Percentiles rank a stretch among this genome's conserved stretches.
These are phyloP conservation scores for Melanotaenia nigrans DNA, from an alignment of 2,797 vertebrate genomes.

Conservation along the genomic window DNA sequence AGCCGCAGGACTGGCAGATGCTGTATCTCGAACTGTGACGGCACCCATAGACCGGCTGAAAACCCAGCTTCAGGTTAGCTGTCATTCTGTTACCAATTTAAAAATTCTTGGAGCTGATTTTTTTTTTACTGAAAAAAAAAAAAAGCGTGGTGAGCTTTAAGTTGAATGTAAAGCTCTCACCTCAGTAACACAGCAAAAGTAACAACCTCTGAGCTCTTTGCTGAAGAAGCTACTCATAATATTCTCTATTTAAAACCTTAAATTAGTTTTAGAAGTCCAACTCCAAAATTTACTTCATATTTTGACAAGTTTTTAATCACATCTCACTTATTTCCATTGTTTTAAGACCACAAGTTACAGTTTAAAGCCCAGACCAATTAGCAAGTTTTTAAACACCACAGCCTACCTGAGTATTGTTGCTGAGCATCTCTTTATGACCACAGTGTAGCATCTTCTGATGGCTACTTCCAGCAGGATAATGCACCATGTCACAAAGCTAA, in stretches of 20 bases:
- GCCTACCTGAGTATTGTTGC: too few species aligned
- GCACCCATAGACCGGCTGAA: constrained; percentile 84
- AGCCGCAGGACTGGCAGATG: constrained; percentile 78
- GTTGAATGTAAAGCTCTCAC: background rate
- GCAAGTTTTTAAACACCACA: too few species aligned
- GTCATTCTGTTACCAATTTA: background rate
- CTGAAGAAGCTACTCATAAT: background rate
- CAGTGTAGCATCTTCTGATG: constrained; percentile 40
- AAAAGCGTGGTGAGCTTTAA: background rate
- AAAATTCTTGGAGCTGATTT: background rate
- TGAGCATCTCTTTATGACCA: too few species aligned
- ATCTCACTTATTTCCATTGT: background rate
- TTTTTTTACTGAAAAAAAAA: too few species aligned
- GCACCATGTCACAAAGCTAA: too few species aligned
- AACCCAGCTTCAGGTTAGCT: constrained; percentile 82
- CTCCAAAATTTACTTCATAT: too few species aligned
- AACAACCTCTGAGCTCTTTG: too few species aligned
- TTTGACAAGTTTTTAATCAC: too few species aligned
- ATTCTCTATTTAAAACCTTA: background rate
- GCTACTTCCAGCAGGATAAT: constrained; percentile 55
- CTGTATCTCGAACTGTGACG: constrained; percentile 78
- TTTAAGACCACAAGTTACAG: background rate
- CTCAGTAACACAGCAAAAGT: background rate
- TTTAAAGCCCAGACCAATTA: background rate
- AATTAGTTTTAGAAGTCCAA: background rate